A percentile compares a stretch with the other conserved stretches of the same genome.
These are phyloP conservation scores for Coryphaenoides rupestris DNA, from an alignment of 2,113 vertebrate species.

Conservation along the genomic window DNA sequence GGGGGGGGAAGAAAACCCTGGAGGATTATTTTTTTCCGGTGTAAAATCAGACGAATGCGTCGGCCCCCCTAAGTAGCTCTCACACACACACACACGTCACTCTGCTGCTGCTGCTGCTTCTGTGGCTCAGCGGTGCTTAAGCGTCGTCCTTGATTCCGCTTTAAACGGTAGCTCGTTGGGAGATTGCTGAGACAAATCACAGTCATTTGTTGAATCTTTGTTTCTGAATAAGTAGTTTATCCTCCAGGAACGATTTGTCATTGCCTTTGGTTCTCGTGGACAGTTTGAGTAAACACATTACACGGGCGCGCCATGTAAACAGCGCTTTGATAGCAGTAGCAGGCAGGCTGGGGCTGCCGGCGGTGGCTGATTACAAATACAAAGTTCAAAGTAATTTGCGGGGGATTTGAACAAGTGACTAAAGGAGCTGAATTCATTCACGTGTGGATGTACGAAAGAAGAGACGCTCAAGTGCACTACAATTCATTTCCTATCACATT, in stretches of 20 bases:
- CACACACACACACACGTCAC: constrained; percentile 20
- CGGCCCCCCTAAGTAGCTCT: too few relatives aligned
- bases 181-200: not conserved
- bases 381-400: not conserved
- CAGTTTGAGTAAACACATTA: constrained; percentile 54
- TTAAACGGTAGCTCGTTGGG: constrained; percentile 26
- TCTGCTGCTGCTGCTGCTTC: constrained; percentile 36
- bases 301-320: constrained; percentile 46
- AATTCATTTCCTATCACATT: too few relatives aligned
- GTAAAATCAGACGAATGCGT: too few relatives aligned
- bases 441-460: too few relatives aligned
- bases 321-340: constrained; percentile 40
- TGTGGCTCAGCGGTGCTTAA: too few relatives aligned
- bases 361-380: constrained; percentile 19
- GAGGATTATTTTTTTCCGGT: too few relatives aligned
- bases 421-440: too few relatives aligned
- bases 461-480: too few relatives aligned
- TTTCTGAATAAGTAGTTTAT: constrained; percentile 43
- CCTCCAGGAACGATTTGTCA: constrained; percentile 51
- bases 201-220: constrained; percentile 22
- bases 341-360: constrained; percentile 38
- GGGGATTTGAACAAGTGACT: too few relatives aligned
- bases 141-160: constrained; percentile 19
- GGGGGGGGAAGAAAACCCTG: too few relatives aligned
- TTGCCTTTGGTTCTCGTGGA: constrained; percentile 42